Evolutionary conservation across 2,797 vertebrate species (phyloP).

Genomic region (Eutrigla gurnardus): DNA sequence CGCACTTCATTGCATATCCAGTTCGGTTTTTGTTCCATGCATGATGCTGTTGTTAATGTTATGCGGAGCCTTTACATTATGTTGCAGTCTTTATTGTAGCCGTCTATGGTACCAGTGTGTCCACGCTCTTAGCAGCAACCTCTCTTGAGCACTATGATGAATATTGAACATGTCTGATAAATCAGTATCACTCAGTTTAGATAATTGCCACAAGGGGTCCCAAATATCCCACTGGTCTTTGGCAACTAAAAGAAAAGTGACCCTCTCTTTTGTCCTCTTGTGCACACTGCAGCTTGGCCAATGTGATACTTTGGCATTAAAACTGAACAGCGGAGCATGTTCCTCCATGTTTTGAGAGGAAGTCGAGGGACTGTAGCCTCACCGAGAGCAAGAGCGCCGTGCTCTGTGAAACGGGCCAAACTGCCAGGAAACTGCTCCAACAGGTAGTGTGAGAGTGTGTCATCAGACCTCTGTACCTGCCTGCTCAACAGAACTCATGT

Average conservation of each 20-base stretch:
- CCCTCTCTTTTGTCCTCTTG: neutral
- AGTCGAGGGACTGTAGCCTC: neutral
- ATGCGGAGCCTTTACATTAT: neutral
- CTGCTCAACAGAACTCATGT: conserved; percentile 9
- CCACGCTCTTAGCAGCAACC: neutral
- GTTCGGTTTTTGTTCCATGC: neutral
- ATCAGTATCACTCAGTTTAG: conserved; percentile 4
- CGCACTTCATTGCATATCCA: neutral
- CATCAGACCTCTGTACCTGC: conserved; percentile 23
- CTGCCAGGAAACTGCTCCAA: conserved; percentile 80
- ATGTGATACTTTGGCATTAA: neutral
- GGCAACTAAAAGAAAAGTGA: neutral
- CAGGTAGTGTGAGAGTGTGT: conserved; percentile 73
- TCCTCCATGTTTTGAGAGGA: neutral
- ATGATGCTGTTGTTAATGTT: neutral
- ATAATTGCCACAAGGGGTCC: neutral
- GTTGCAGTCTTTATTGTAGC: neutral
- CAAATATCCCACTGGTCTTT: conserved; percentile 22
- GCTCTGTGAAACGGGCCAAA: conserved; percentile 43
- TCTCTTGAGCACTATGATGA: neutral
- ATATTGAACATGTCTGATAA: conserved; percentile 1
- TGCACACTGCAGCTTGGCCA: neutral
- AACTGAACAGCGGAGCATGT: neutral
- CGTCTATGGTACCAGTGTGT: neutral
- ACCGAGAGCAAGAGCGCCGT: neutral